phyloP scores from a whole-genome alignment of 2,888 invertebrate species.

The Melinaea menophilus region DNA sequence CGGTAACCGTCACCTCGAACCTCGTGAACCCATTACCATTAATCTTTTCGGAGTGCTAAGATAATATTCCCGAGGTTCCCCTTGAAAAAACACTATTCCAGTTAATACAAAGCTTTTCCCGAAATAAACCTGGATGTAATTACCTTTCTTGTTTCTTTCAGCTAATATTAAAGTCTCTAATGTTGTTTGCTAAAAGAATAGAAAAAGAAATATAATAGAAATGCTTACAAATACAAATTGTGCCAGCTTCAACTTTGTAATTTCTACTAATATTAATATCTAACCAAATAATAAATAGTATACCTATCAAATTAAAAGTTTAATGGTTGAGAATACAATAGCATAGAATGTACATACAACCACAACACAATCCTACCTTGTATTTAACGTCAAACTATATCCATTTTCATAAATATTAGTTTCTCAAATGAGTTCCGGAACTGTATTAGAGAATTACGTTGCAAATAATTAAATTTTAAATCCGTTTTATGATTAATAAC shows the following conservation, averaged over 20 bases:
- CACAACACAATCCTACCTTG: constrained; percentile 32
- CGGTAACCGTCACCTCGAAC: constrained; percentile 56
- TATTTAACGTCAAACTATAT: constrained; percentile 30
- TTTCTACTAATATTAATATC: too few relatives aligned
- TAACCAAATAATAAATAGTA: too few relatives aligned
- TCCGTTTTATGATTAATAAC: not conserved
- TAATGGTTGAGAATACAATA: not conserved
- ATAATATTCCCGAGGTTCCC: constrained; percentile 57
- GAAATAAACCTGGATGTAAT: constrained; percentile 28
- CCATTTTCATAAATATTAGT: constrained; percentile 34
- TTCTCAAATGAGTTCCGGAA: not conserved
- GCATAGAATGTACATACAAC: constrained; percentile 27
- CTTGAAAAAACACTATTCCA: constrained; percentile 59
- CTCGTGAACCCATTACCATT: constrained; percentile 67
- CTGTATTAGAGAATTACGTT: not conserved
- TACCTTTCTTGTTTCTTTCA: constrained; percentile 19
- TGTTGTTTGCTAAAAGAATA: constrained; percentile 11
- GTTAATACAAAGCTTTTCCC: constrained; percentile 31
- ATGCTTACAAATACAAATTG: constrained; percentile 4
- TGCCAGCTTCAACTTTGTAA: too few relatives aligned
- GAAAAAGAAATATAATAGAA: constrained; percentile 15
- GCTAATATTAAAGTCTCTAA: constrained; percentile 14
- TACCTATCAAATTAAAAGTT: too few relatives aligned
- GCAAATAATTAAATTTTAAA: not conserved
- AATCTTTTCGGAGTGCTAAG: constrained; percentile 61